phyloP scores from a whole-genome alignment of 2,888 invertebrate species.

The Ptychoptera albimana region DNA sequence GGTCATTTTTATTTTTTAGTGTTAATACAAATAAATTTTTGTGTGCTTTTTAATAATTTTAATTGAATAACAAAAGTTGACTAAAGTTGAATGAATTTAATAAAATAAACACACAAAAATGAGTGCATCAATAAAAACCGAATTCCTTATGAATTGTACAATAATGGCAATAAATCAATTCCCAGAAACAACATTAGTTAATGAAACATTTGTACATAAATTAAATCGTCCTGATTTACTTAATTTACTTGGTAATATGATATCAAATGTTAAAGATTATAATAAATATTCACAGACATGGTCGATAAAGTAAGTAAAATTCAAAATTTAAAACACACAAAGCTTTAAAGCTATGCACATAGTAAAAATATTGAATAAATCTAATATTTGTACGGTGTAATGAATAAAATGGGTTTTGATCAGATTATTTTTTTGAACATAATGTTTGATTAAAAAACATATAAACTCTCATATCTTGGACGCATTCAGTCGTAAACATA shows the following conservation, averaged over 20 bases:
- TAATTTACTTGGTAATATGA: conserved; percentile 14
- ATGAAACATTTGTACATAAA: conserved; percentile 18
- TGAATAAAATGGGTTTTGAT: too few species aligned
- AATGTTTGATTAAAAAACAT: too few species aligned
- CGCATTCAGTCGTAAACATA: background rate
- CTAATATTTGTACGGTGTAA: too few species aligned
- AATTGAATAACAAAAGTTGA: too few species aligned
- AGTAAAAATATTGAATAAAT: too few species aligned
- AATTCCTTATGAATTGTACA: conserved; percentile 26
- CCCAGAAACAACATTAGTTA: conserved; percentile 20
- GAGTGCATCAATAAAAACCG: conserved; percentile 27
- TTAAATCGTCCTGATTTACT: conserved; percentile 26
- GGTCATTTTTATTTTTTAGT: too few species aligned
- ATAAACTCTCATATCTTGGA: background rate
- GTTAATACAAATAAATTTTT: too few species aligned
- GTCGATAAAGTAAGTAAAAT: conserved; percentile 1
- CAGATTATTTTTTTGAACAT: too few species aligned
- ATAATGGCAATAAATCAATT: conserved; percentile 26
- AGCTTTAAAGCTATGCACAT: too few species aligned
- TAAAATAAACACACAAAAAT: conserved; percentile 14
- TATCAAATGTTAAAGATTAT: conserved; percentile 1
- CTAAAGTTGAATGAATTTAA: background rate
- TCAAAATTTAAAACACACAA: background rate
- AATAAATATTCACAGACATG: background rate
- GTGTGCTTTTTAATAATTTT: too few species aligned